These are phyloP conservation scores for Lagria hirta DNA, from an alignment of 2,888 invertebrate genomes.

Conservation along the genomic window DNA sequence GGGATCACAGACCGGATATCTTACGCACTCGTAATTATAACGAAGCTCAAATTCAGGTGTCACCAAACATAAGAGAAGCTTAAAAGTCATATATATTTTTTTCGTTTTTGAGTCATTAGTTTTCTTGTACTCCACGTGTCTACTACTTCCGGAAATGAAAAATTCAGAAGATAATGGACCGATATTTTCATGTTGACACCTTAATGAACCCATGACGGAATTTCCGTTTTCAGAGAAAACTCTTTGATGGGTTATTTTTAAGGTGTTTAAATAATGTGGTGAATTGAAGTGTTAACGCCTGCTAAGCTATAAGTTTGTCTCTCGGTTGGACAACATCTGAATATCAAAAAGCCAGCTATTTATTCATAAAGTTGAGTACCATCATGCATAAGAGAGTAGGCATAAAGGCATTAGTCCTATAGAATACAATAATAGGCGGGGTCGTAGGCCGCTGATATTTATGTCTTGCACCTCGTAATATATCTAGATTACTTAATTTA, in stretches of 20 bases:
- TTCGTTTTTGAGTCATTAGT: constrained; percentile 1
- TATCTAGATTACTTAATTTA: no score
- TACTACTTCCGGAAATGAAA: background rate
- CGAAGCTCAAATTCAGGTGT: constrained; percentile 1
- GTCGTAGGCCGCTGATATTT: constrained; percentile 22
- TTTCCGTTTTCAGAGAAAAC: no score
- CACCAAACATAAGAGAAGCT: background rate
- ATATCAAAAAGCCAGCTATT: constrained; percentile 32
- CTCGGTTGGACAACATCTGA: constrained; percentile 24
- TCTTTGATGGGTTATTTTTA: no score
- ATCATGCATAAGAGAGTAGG: constrained; percentile 27
- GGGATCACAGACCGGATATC: constrained; percentile 1
- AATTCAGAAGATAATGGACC: constrained; percentile 1
- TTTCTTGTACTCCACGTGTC: constrained; percentile 5
- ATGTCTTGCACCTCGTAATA: no score
- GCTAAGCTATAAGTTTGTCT: background rate
- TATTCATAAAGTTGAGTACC: constrained; percentile 29
- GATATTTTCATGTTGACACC: constrained; percentile 4
- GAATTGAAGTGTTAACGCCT: no score
- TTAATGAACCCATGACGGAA: constrained; percentile 1
- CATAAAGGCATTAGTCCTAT: constrained; percentile 15
- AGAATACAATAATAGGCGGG: constrained; percentile 25
- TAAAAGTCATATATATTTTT: background rate
- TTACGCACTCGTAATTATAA: constrained; percentile 1
- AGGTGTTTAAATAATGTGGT: no score